Base-by-base conservation (phyloP, 2,113 vertebrate species). In the Nesogale talazaci region DNA sequence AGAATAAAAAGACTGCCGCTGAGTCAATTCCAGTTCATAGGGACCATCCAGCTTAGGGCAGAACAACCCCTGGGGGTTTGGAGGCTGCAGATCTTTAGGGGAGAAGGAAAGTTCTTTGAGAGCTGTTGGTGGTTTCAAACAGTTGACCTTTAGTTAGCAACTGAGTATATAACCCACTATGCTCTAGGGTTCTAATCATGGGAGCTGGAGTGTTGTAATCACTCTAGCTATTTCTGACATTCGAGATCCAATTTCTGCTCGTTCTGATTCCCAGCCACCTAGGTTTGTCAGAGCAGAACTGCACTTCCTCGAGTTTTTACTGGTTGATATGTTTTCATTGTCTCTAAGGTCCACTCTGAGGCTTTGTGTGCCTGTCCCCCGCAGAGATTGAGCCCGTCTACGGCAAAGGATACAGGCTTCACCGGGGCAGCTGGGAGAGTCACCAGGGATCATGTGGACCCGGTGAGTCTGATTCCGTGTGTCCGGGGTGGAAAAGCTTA, bases 301-400 rank as follows among this genome's bases (percentile, higher is more conserved):
- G 59, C 22, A 4, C 59, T 61, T 12, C 12, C 14, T 69, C 3
- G 29, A 4, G 65, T 31, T 69, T 69, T 69, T 20, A n/a, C 31
- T n/a, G 59, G 59, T 23, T 61, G 59, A 69, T 69, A 29, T 52
- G 1, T 69, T 69, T 69, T 31, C n/a, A n/a, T n/a, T n/a, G n/a
- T n/a, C n/a, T n/a, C n/a, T n/a, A 23, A 92, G 52, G 23, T 94
- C 46, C 74, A 16, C 94, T 96, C 96, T 84, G 87, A 94, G 31
- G 16, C 10, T 94, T 22, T 56, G 83, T 78, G n/a, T 88, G 40
- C 75, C 78, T 93, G 6, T 34, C 87, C 91, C 38, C 79, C 93
- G 90, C 42, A 92, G 86, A 89, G 91, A 80, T 89, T 90, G 72
- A 90, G 31, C 91, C 67, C 97, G 91, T 46, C 6, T 67, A 9